phyloP scores from a whole-genome alignment of 2,797 vertebrate genomes.

The Hippocampus kuda region DNA sequence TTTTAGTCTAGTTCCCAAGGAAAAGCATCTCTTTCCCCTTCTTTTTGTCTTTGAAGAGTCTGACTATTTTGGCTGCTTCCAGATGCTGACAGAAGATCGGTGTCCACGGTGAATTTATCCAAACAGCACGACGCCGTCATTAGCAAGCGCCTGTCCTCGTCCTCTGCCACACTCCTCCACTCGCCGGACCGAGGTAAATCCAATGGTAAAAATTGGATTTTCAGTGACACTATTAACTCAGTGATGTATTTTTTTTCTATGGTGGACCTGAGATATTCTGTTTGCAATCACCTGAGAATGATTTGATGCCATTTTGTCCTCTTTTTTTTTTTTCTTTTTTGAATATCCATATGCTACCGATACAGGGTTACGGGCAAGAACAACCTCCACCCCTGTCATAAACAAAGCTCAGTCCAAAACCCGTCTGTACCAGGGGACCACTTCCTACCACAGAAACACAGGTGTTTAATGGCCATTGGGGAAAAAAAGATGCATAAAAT shows the following conservation, averaged over 20 bases:
- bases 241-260: no score
- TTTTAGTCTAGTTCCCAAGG: not conserved
- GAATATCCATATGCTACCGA: constrained; percentile 46
- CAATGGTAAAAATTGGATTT: constrained; percentile 3
- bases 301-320: not conserved
- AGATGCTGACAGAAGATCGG: constrained; percentile 92
- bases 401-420: constrained; percentile 63
- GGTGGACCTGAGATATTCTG: no score
- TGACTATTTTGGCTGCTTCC: constrained; percentile 32
- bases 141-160: constrained; percentile 93
- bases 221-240: not conserved
- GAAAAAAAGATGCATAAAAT: constrained; percentile 11
- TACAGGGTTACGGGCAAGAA: constrained; percentile 69
- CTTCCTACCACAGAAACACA: constrained; percentile 55
- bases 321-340: not conserved
- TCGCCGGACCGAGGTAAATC: constrained; percentile 92
- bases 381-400: constrained; percentile 58
- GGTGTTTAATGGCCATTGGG: constrained; percentile 50
- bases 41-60: not conserved
- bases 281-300: no score
- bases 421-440: constrained; percentile 55
- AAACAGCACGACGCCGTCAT: constrained; percentile 92
- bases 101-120: constrained; percentile 97
- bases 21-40: not conserved
- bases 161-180: constrained; percentile 94